These are phyloP conservation scores for Chaetogeoica ovagalla DNA, from an alignment of 2,888 invertebrate genomes.

Conservation along the genomic window DNA sequence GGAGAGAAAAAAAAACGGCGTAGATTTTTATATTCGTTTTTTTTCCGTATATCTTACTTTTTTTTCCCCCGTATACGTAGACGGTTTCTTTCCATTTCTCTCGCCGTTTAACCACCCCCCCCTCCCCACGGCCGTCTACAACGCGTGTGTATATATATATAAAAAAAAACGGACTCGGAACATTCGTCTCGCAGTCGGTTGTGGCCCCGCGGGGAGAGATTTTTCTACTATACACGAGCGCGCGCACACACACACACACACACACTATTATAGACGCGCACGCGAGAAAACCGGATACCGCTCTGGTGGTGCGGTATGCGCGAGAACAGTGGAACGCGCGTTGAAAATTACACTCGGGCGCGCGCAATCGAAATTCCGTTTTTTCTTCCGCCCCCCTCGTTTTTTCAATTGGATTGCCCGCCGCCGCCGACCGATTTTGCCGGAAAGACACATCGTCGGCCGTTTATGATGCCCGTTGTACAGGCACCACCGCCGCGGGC, in stretches of 20 bases:
- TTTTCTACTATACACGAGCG: not conserved
- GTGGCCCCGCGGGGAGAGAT: conserved; percentile 51
- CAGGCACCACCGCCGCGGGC: no score
- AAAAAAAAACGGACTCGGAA: conserved; percentile 43
- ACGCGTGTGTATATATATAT: not conserved
- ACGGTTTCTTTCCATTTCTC: not conserved
- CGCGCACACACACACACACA: no score
- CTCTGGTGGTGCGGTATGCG: not conserved
- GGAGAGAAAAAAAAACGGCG: conserved; percentile 17
- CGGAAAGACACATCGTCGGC: conserved; percentile 38
- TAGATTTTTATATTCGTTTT: conserved; percentile 48
- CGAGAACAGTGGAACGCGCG: not conserved
- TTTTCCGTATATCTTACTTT: conserved; percentile 33
- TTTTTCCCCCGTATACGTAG: not conserved
- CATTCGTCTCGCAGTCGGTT: conserved; percentile 47
- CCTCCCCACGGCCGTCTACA: not conserved
- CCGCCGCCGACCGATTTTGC: conserved; percentile 4
- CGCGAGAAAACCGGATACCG: conserved; percentile 25
- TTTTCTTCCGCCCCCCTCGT: conserved; percentile 33
- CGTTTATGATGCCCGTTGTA: not conserved
- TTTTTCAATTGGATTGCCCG: conserved; percentile 20
- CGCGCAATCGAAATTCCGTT: not conserved
- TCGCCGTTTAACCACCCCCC: not conserved
- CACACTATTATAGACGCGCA: not conserved
- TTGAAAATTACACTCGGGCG: conserved; percentile 29